phyloP scores from a whole-genome alignment of 2,888 invertebrate genomes.

The Calameuta filiformis region DNA sequence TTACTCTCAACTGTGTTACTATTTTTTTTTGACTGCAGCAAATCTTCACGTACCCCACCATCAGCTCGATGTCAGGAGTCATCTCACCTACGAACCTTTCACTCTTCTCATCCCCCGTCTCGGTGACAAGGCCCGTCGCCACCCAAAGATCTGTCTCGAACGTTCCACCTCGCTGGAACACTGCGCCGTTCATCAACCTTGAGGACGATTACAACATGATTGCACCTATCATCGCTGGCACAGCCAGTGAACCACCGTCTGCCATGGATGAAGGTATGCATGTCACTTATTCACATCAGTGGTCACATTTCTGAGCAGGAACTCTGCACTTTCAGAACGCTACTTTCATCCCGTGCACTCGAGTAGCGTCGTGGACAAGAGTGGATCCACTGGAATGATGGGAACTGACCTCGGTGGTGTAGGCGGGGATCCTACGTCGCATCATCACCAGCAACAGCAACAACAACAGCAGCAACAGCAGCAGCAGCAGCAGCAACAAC shows the following conservation, averaged over 20 bases:
- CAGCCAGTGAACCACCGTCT: slow-evolving; percentile 61
- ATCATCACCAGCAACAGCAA: slow-evolving; percentile 56
- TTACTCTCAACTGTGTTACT: background rate
- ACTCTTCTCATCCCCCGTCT: slow-evolving; percentile 78
- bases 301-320: background rate
- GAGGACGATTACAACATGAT: slow-evolving; percentile 97
- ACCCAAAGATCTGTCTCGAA: slow-evolving; percentile 71
- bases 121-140: slow-evolving; percentile 77
- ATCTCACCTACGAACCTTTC: slow-evolving; percentile 90
- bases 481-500: slow-evolving; percentile 34
- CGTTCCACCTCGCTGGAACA: slow-evolving; percentile 81
- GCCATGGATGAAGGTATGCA: slow-evolving; percentile 61
- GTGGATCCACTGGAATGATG: slow-evolving; percentile 58
- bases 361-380: slow-evolving; percentile 68
- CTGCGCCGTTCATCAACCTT: slow-evolving; percentile 84
- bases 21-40: slow-evolving; percentile 70
- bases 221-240: slow-evolving; percentile 76
- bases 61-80: slow-evolving; percentile 88
- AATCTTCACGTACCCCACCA: slow-evolving; percentile 89
- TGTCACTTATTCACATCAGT: slow-evolving; percentile 7
- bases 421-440: slow-evolving; percentile 51
- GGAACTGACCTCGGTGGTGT: slow-evolving; percentile 59
- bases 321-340: slow-evolving; percentile 63
- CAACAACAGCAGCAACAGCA: slow-evolving; percentile 24
- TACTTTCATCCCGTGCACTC: slow-evolving; percentile 71